phyloP scores from a whole-genome alignment of 2,113 vertebrate genomes.

The Siniperca chuatsi region DNA sequence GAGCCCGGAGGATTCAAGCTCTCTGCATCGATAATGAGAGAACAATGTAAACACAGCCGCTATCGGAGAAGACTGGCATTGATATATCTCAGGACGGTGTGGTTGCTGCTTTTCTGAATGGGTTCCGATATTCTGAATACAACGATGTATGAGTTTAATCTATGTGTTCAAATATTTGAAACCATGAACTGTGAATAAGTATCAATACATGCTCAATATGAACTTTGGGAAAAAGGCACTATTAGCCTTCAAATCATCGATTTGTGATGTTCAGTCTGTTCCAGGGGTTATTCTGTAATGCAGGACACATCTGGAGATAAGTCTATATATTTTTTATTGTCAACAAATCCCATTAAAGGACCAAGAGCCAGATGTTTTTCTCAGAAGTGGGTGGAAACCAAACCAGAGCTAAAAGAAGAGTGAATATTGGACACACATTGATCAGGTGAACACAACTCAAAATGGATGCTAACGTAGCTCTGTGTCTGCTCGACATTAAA shows the following conservation, averaged over 20 bases:
- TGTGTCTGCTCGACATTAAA: neutral
- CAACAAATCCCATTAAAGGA: neutral
- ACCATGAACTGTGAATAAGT: neutral
- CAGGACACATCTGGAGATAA: too few species aligned
- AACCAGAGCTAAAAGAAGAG: too few species aligned
- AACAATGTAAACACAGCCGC: neutral
- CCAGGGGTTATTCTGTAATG: neutral
- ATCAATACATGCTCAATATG: neutral
- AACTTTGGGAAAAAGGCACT: neutral
- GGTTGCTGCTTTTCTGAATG: neutral
- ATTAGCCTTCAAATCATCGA: neutral
- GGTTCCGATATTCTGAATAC: neutral
- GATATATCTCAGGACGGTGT: neutral
- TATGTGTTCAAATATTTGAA: neutral
- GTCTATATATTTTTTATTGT: neutral
- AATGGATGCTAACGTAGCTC: too few species aligned
- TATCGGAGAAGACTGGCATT: neutral
- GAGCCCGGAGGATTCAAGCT: conserved; percentile 7
- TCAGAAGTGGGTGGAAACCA: too few species aligned
- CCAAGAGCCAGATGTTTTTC: neutral
- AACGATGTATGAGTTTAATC: neutral
- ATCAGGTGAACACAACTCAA: too few species aligned
- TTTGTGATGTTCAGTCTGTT: neutral
- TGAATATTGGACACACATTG: too few species aligned
- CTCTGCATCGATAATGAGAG: conserved; percentile 13